Evolutionary conservation across 1,140 invertebrate species (phyloP).

Genomic region (Conus betulinus): DNA sequence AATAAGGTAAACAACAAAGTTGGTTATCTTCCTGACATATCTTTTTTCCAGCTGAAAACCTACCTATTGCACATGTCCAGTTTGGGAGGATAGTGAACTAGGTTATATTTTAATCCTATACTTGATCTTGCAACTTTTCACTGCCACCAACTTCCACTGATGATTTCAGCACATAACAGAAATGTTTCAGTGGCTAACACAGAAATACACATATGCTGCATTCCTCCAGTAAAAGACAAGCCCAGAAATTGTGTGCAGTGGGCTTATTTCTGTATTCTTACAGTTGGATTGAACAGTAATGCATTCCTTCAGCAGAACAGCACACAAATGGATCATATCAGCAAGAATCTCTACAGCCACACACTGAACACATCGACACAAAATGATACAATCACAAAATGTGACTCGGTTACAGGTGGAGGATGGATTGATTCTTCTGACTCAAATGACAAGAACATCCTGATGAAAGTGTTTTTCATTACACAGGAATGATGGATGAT

Average conservation of each 20-base stretch:
- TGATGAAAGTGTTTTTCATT: background rate
- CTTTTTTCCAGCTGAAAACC: too few species aligned
- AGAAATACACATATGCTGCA: too few species aligned
- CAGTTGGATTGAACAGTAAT: background rate
- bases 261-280: background rate
- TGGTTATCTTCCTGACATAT: too few species aligned
- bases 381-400: background rate
- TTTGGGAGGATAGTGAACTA: too few species aligned
- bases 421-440: too few species aligned
- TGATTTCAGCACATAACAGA: too few species aligned
- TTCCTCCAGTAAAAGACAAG: background rate
- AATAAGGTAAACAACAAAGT: too few species aligned
- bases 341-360: background rate
- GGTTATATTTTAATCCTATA: too few species aligned
- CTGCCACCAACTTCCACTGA: too few species aligned
- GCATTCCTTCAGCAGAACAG: constrained; percentile 1
- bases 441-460: background rate
- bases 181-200: too few species aligned
- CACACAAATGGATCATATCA: background rate
- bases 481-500: background rate
- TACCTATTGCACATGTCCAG: too few species aligned
- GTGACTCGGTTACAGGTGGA: background rate
- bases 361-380: background rate
- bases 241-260: background rate
- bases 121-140: too few species aligned